Evolutionary conservation across 2,113 vertebrate species (phyloP), one percentile per base, ranked within the genome.

Genomic region (Coryphaenoides rupestris): DNA sequence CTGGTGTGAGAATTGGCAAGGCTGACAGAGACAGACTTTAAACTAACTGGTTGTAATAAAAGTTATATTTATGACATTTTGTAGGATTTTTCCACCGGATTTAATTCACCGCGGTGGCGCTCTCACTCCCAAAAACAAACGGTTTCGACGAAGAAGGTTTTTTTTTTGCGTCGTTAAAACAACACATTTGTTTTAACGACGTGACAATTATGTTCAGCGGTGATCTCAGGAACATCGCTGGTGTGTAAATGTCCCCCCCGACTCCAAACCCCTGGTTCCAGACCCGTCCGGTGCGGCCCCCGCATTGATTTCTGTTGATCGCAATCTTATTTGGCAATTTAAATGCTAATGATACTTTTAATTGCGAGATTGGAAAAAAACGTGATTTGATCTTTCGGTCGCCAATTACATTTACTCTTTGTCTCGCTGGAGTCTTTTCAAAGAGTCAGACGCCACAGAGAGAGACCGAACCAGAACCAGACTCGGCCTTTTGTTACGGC

Each of bases 261-360:
- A 1, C n/a, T 50, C 12, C 47, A n/a, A n/a, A 50, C 5, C 47
- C 3, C 3, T 4, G 40, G n/a, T 16, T n/a, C 13, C 47, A 50
- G 15, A 45, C 72, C 72, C 70, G 75, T 87, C 81, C 76, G 68
- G 10, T 5, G 57, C 14, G 72, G n/a, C n/a, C n/a, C 83, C 73
- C 80, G 74, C 81, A 90, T 90, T 85, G 89, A 90, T 89, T 88
- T 85, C 76, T 82, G 72, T 77, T 89, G 87, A 90, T 90, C 86
- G 70, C 86, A 89, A 88, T 90, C 89, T 88, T 86, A 88, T 86
- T 88, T 87, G 83, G 72, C 80, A 84, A 91, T 90, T 90, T 90
- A 90, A 90, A 90, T 90, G 87, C 87, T 89, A 90, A 90, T 90
- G 84, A 86, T 86, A 86, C 81, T 89, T 90, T 86, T 90, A 90